A percentile compares a stretch with the other conserved stretches of the same genome.
Conservation (phyloP, 2,888 invertebrate genomes). For the Plutella xylostella region DNA sequence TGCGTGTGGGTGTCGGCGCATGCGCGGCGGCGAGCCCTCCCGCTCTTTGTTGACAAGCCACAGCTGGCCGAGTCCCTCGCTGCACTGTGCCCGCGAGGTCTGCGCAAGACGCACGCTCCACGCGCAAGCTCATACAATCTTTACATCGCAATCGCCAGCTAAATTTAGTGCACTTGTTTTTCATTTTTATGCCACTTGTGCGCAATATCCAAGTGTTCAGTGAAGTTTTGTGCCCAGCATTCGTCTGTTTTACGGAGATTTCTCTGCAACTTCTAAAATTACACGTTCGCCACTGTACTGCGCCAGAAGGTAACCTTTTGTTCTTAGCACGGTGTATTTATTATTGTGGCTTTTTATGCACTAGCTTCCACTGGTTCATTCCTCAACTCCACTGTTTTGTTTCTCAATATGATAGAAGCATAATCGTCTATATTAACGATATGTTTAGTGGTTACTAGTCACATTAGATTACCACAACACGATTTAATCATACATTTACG, state of each 20-base stretch:
- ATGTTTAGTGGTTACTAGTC: too few species aligned
- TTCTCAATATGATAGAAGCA: too few species aligned
- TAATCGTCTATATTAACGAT: too few species aligned
- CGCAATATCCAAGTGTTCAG: conserved; percentile 39
- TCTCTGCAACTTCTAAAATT: conserved; percentile 45
- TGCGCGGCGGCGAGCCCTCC: conserved; percentile 54
- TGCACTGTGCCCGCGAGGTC: conserved; percentile 25
- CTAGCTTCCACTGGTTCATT: background rate
- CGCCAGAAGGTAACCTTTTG: conserved; percentile 52
- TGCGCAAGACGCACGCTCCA: conserved; percentile 29
- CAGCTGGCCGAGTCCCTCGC: conserved; percentile 5
- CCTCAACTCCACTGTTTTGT: too few species aligned
- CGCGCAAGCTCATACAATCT: conserved; percentile 22
- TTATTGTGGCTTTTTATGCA: conserved; percentile 10
- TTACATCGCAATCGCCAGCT: conserved; percentile 39
- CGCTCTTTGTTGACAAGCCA: conserved; percentile 65
- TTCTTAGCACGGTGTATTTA: conserved; percentile 20
- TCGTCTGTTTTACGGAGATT: conserved; percentile 22
- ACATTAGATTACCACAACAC: too few species aligned
- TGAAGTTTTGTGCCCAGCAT: conserved; percentile 38
- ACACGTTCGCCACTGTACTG: conserved; percentile 42
- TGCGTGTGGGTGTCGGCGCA: conserved; percentile 30
- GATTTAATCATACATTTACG: too few species aligned
- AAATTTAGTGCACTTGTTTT: conserved; percentile 52
- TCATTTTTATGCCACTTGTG: conserved; percentile 30